These are phyloP conservation scores for Bombus waltoni DNA, from an alignment of 1,140 invertebrate genomes.

Conservation along the genomic window DNA sequence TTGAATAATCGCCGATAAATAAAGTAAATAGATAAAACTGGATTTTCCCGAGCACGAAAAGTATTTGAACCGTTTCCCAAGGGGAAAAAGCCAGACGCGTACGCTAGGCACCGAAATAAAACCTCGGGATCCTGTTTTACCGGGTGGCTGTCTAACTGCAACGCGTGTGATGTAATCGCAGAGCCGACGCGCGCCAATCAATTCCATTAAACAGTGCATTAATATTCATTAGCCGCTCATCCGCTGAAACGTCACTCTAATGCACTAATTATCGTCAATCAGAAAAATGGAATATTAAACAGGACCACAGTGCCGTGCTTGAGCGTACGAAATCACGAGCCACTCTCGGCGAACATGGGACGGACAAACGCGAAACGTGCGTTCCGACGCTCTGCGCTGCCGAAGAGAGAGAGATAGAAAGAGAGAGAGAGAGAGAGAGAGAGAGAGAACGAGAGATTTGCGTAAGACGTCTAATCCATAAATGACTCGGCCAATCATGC, in stretches of 20 bases:
- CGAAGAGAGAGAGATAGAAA: background rate
- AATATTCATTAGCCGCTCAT: slow-evolving; percentile 51
- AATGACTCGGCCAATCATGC: slow-evolving; percentile 54
- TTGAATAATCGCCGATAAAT: too few relatives aligned
- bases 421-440: background rate
- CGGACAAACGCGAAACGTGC: background rate
- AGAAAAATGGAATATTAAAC: slow-evolving; percentile 33
- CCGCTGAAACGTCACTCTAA: slow-evolving; percentile 33
- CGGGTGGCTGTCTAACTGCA: background rate
- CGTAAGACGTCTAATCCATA: slow-evolving; percentile 65
- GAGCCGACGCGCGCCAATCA: slow-evolving; percentile 25
- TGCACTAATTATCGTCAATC: slow-evolving; percentile 40
- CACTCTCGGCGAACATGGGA: background rate
- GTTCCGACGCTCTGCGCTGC: background rate
- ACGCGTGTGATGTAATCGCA: slow-evolving; percentile 25
- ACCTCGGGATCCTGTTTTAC: slow-evolving; percentile 32
- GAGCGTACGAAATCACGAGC: background rate
- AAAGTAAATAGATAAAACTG: too few relatives aligned
- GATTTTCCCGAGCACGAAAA: too few relatives aligned
- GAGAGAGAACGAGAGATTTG: slow-evolving; percentile 43
- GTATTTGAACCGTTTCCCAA: background rate
- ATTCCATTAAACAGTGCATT: slow-evolving; percentile 52
- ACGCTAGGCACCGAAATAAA: background rate
- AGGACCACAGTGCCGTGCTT: background rate
- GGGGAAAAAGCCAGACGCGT: background rate